Evolutionary conservation across 2,113 vertebrate species (phyloP).

Genomic region (Ibidorhyncha struthersii): DNA sequence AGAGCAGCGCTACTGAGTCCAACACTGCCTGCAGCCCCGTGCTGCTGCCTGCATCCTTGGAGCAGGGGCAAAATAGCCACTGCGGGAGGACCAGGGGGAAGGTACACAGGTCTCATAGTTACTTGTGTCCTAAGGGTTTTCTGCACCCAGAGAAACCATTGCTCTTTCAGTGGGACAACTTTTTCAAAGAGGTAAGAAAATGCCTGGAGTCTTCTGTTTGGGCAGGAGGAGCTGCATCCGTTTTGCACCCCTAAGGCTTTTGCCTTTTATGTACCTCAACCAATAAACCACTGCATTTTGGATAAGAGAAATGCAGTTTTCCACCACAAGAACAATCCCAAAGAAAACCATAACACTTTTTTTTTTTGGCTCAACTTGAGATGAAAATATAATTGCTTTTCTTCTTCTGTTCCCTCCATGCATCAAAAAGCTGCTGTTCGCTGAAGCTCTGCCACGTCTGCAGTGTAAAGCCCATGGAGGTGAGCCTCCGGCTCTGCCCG

Average conservation of each 20-base stretch:
- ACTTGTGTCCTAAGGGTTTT: not conserved
- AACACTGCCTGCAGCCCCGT: not conserved
- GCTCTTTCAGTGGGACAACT: not conserved
- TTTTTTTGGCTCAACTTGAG: not conserved
- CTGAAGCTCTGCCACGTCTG: not conserved
- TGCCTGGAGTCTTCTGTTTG: not conserved
- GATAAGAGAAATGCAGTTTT: not conserved
- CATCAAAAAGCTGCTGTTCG: not conserved
- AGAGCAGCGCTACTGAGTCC: accelerated
- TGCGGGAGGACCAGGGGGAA: not conserved
- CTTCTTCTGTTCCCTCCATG: not conserved
- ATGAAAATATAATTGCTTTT: not conserved
- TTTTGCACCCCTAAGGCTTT: not conserved
- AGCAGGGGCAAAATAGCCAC: not conserved
- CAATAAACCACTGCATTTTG: not conserved
- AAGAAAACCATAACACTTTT: not conserved
- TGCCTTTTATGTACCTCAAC: not conserved
- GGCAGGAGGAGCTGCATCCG: not conserved
- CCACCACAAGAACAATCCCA: not conserved
- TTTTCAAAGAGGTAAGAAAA: not conserved
- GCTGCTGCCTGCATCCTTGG: accelerated
- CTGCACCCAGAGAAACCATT: not conserved
- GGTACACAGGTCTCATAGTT: not conserved
- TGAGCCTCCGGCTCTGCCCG: not conserved
- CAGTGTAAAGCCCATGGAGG: not conserved